Conservation (phyloP, 2,113 vertebrate genomes). For the Cynoglossus semilaevis region DNA sequence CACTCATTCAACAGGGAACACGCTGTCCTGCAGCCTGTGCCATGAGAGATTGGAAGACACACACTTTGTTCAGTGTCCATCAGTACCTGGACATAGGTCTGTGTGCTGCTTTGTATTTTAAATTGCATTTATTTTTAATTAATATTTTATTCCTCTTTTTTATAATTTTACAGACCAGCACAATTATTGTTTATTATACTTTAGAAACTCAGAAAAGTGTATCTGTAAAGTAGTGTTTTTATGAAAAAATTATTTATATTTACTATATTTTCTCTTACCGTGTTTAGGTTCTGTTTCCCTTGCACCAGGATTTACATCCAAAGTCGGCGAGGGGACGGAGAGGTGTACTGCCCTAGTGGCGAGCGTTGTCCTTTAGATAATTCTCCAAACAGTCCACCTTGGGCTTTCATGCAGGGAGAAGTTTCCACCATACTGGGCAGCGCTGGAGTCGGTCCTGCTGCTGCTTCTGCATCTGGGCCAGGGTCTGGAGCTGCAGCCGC, state of each 20-base stretch:
- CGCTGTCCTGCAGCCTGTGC: conserved; percentile 86
- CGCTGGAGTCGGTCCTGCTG: conserved; percentile 21
- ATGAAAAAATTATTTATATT: not conserved
- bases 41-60: conserved; percentile 86
- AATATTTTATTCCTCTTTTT: not conserved
- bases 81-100: conserved; percentile 81
- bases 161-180: not conserved
- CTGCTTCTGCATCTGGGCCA: conserved; percentile 16
- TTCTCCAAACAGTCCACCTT: conserved; percentile 82
- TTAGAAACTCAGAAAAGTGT: too few species aligned
- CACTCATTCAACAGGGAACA: conserved; percentile 67
- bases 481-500: conserved; percentile 28
- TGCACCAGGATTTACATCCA: conserved; percentile 88
- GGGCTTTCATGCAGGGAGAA: conserved; percentile 93
- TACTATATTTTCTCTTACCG: not conserved
- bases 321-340: conserved; percentile 78
- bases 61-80: conserved; percentile 87
- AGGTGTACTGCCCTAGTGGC: conserved; percentile 89
- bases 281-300: conserved; percentile 84
- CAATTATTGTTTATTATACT: not conserved
- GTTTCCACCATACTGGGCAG: conserved; percentile 85
- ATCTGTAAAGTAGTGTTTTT: not conserved
- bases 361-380: conserved; percentile 85
- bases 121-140: not conserved
- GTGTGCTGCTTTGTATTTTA: not conserved